Evolutionary conservation across 2,888 invertebrate genomes (phyloP).

Genomic region (Eurois occulta): DNA sequence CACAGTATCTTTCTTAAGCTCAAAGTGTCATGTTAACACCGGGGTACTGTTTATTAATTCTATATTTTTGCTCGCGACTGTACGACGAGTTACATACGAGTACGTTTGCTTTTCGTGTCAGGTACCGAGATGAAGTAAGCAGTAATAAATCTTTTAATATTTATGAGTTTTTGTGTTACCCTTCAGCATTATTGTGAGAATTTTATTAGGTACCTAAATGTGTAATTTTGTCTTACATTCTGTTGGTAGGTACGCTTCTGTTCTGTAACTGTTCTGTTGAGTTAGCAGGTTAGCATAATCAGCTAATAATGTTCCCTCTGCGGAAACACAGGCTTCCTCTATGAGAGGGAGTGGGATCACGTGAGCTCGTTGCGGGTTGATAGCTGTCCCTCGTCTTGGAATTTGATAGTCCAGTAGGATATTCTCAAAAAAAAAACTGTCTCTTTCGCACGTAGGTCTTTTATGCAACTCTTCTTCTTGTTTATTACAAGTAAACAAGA

Average conservation of each 20-base stretch:
- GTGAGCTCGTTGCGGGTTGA: too few species aligned
- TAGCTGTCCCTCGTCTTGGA: not conserved
- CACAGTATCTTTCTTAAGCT: not conserved
- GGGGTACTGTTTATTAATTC: not conserved
- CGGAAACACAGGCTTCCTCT: not conserved
- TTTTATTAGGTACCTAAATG: slow-evolving; percentile 43
- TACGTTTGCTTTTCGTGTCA: slow-evolving; percentile 6
- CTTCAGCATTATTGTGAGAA: slow-evolving; percentile 17
- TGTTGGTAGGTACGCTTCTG: not conserved
- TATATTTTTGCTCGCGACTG: too few species aligned
- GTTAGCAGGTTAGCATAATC: not conserved
- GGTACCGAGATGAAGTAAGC: slow-evolving; percentile 9
- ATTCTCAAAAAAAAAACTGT: not conserved
- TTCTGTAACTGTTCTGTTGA: not conserved
- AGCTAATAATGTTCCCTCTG: not conserved
- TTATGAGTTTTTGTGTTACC: slow-evolving; percentile 28
- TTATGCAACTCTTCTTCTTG: not conserved
- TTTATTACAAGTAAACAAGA: too few species aligned
- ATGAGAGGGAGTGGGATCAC: not conserved
- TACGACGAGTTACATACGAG: not conserved
- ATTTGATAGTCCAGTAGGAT: not conserved
- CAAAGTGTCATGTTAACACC: not conserved
- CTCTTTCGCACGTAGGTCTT: too few species aligned
- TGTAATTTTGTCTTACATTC: slow-evolving; percentile 13
- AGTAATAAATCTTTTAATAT: slow-evolving; percentile 48